Evolutionary conservation across 2,888 invertebrate species (phyloP).

Genomic region (Globia sparganii): DNA sequence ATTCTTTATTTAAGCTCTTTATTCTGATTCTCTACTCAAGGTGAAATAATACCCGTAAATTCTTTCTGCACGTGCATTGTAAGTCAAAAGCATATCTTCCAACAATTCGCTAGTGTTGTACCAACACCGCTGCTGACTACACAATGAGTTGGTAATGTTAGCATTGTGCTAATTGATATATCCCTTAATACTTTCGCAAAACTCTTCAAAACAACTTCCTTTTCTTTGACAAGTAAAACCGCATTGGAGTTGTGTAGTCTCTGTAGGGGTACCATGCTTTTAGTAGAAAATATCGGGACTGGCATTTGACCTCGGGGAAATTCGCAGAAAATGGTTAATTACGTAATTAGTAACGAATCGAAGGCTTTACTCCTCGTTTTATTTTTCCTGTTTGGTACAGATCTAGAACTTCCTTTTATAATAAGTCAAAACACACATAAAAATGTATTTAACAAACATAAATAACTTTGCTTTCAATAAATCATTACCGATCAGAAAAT

Average conservation of each 20-base stretch:
- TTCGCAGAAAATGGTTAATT: not conserved
- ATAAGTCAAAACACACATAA: not conserved
- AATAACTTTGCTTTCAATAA: not conserved
- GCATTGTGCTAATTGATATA: conserved; percentile 78
- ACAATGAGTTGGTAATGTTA: conserved; percentile 67
- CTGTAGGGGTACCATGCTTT: conserved; percentile 45
- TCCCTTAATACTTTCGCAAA: conserved; percentile 81
- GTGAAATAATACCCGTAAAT: conserved; percentile 55
- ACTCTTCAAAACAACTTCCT: conserved; percentile 86
- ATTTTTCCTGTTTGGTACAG: not conserved
- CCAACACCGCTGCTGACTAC: conserved; percentile 74
- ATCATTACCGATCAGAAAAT: not conserved
- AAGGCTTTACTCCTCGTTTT: not conserved
- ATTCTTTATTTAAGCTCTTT: conserved; percentile 36
- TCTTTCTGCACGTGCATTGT: conserved; percentile 60
- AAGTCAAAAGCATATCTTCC: conserved; percentile 55
- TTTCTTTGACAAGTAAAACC: conserved; percentile 82
- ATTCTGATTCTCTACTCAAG: conserved; percentile 26
- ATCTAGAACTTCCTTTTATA: not conserved
- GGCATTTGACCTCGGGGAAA: not conserved
- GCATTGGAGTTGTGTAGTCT: conserved; percentile 67
- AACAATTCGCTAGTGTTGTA: conserved; percentile 71
- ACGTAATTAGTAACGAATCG: no score
- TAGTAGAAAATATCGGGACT: not conserved
- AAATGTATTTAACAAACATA: not conserved